Percentiles rank a stretch among this genome's conserved stretches.
Conservation (phyloP, 2,113 vertebrate species). For the Pseudonaja textilis region DNA sequence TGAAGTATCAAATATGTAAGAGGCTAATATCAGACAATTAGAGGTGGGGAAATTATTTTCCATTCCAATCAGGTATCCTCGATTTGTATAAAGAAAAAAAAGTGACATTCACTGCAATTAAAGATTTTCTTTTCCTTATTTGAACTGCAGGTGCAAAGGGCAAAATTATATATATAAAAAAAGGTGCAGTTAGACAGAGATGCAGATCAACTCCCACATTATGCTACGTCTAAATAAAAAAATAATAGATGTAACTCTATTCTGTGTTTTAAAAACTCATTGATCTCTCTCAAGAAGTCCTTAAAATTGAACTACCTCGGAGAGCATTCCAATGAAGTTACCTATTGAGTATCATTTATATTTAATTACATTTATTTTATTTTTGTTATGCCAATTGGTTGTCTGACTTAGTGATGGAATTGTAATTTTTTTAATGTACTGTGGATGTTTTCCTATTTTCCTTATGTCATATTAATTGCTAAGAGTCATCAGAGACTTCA, state of each 20-base stretch:
- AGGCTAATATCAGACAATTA: neutral
- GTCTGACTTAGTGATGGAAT: neutral
- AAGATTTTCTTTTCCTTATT: neutral
- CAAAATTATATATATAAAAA: too few relatives aligned
- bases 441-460: neutral
- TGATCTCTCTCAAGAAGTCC: neutral
- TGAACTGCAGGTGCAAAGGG: neutral
- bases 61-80: neutral
- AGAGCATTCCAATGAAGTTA: neutral
- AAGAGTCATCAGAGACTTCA: neutral
- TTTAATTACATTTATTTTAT: neutral
- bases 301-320: neutral
- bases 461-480: neutral
- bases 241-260: neutral
- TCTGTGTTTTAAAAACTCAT: neutral
- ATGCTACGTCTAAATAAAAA: neutral
- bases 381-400: neutral
- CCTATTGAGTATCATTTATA: neutral
- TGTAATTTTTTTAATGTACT: neutral
- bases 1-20: neutral
- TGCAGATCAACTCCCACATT: neutral
- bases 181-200: neutral
- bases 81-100: neutral
- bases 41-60: neutral
- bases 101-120: neutral